phyloP scores from a whole-genome alignment of 2,888 invertebrate genomes.

The Stegophylla sp. region DNA sequence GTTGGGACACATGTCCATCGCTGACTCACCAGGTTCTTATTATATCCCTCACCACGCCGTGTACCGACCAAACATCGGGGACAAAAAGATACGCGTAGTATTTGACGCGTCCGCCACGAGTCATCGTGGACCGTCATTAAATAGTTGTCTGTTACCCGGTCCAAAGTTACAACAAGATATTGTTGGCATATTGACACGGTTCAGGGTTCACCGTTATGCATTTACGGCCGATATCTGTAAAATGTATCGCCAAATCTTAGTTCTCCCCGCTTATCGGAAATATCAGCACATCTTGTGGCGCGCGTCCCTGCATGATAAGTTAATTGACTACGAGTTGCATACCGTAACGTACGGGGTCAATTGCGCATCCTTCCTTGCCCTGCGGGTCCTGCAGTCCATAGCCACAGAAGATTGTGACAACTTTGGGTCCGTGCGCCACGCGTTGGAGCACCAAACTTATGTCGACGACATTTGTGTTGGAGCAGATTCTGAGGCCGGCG shows the following conservation, averaged over 20 bases:
- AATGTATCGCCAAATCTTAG: conserved; percentile 64
- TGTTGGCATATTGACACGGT: conserved; percentile 62
- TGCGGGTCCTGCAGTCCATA: conserved; percentile 28
- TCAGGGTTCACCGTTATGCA: conserved; percentile 63
- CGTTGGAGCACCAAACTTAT: conserved; percentile 61
- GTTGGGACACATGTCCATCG: too few relatives aligned
- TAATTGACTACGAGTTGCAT: conserved; percentile 60
- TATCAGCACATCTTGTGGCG: conserved; percentile 64
- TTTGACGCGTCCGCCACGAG: conserved; percentile 61
- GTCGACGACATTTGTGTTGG: conserved; percentile 60
- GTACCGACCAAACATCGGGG: too few relatives aligned
- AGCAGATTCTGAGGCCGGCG: conserved; percentile 55
- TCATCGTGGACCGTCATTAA: conserved; percentile 63
- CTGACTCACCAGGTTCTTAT: too few relatives aligned
- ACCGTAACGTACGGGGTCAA: too few relatives aligned
- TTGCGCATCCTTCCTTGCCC: too few relatives aligned
- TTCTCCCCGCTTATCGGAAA: conserved; percentile 62
- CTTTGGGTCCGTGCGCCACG: conserved; percentile 57
- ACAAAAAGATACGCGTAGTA: too few relatives aligned
- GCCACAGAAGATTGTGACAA: conserved; percentile 61
- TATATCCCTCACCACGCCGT: too few relatives aligned
- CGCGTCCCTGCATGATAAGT: conserved; percentile 61
- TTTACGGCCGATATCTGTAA: too few relatives aligned
- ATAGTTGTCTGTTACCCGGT: conserved; percentile 63
- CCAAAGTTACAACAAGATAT: conserved; percentile 63